A percentile compares a stretch with the other conserved stretches of the same genome.
These are phyloP conservation scores for Panorpa germanica DNA, from an alignment of 2,888 invertebrate species.

Conservation along the genomic window DNA sequence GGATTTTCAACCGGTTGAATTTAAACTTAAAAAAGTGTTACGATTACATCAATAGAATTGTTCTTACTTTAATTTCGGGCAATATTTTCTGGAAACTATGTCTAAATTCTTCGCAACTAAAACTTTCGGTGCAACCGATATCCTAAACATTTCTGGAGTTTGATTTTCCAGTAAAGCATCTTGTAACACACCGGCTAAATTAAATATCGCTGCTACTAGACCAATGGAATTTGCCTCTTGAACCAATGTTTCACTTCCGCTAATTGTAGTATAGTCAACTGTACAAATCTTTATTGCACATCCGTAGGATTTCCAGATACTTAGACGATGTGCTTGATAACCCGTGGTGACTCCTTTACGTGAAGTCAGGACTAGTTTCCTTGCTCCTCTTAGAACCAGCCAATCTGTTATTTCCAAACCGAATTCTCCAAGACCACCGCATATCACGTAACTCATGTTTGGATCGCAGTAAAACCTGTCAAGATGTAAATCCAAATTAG, in stretches of 20 bases:
- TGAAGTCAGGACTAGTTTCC: slow-evolving; percentile 58
- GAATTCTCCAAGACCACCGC: slow-evolving; percentile 74
- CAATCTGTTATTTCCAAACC: slow-evolving; percentile 75
- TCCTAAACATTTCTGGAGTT: slow-evolving; percentile 42
- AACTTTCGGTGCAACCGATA: slow-evolving; percentile 60
- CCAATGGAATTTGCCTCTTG: slow-evolving; percentile 40
- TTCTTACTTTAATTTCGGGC: slow-evolving; percentile 34
- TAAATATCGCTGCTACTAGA: slow-evolving; percentile 69
- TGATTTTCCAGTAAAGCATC: slow-evolving; percentile 67
- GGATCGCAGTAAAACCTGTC: background rate
- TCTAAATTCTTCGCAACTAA: slow-evolving; percentile 65
- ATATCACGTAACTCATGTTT: slow-evolving; percentile 1
- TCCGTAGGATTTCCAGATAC: slow-evolving; percentile 52
- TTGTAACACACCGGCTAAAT: slow-evolving; percentile 64
- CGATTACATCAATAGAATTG: too few species aligned
- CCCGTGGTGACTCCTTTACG: too few species aligned
- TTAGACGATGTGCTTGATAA: too few species aligned
- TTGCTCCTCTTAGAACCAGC: slow-evolving; percentile 66
- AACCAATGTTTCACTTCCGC: slow-evolving; percentile 53
- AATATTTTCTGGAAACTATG: slow-evolving; percentile 34
- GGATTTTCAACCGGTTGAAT: too few species aligned
- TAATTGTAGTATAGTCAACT: slow-evolving; percentile 45
- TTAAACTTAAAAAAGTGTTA: too few species aligned
- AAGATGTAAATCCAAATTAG: too few species aligned
- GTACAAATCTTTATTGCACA: slow-evolving; percentile 47